phyloP scores from a whole-genome alignment of 2,113 vertebrate species.

The Chloebia gouldiae region DNA sequence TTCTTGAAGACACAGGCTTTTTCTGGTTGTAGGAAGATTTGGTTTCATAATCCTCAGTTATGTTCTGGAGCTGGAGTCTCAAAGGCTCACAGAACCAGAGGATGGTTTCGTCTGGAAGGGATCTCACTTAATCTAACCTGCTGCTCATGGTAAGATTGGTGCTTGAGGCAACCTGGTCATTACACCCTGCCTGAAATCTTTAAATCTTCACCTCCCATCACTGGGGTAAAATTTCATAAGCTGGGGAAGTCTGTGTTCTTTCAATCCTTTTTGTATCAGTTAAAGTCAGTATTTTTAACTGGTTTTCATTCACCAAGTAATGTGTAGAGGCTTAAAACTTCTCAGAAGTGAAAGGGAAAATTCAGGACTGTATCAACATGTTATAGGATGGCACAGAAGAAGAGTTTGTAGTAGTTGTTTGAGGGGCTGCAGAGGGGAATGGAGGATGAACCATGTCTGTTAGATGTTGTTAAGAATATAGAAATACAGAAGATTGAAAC shows the following conservation, averaged over 20 bases:
- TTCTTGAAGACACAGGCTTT: neutral
- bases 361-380: neutral
- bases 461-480: neutral
- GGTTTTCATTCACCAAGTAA: neutral
- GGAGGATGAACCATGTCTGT: neutral
- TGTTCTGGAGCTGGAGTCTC: neutral
- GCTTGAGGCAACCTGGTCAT: neutral
- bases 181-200: neutral
- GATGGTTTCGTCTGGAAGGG: neutral
- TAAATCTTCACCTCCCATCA: neutral
- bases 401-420: neutral
- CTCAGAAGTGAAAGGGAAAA: neutral
- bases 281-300: neutral
- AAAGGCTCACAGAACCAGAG: neutral
- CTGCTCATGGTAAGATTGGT: accelerated
- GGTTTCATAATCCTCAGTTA: neutral
- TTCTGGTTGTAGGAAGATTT: neutral
- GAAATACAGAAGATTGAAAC: neutral
- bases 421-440: neutral
- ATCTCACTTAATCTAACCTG: neutral
- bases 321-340: neutral
- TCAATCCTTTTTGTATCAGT: neutral
- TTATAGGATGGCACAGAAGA: neutral
- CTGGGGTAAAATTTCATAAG: neutral
- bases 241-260: neutral